These are phyloP conservation scores for Syrrhaptes paradoxus DNA, from an alignment of 2,113 vertebrate species.

Conservation along the genomic window DNA sequence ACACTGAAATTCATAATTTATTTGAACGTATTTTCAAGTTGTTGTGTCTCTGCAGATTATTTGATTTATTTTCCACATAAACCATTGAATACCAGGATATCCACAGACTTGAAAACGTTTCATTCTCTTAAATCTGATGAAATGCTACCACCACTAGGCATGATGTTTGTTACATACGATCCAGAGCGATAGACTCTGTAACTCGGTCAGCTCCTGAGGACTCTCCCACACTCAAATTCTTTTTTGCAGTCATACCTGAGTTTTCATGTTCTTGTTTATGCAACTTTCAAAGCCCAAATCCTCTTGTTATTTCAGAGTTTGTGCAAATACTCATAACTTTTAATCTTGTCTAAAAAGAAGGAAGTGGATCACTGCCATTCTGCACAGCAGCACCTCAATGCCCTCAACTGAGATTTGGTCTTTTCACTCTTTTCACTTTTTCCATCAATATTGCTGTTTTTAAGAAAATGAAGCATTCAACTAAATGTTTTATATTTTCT, in stretches of 20 bases:
- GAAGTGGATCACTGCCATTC: not conserved
- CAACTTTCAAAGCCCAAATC: not conserved
- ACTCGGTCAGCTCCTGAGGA: not conserved
- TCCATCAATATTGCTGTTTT: not conserved
- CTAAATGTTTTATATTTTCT: not conserved
- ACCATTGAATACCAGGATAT: not conserved
- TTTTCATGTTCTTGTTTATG: not conserved
- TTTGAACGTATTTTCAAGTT: not conserved
- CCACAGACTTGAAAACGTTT: slow-evolving; percentile 20
- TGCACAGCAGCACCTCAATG: not conserved
- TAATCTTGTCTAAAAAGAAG: not conserved
- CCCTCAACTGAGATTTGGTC: not conserved
- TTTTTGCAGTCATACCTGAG: not conserved
- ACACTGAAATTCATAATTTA: not conserved
- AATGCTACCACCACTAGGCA: slow-evolving; percentile 39
- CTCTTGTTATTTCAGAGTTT: not conserved
- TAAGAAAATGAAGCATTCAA: not conserved
- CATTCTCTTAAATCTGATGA: slow-evolving; percentile 29
- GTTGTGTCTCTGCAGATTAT: not conserved
- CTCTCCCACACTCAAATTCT: not conserved
- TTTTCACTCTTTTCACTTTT: not conserved
- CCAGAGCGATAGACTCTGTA: not conserved
- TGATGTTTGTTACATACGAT: not conserved
- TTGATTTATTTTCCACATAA: not conserved
- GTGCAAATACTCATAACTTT: not conserved